Evolutionary conservation across 2,113 vertebrate genomes (phyloP).

Genomic region (Oncorhynchus kisutch): DNA sequence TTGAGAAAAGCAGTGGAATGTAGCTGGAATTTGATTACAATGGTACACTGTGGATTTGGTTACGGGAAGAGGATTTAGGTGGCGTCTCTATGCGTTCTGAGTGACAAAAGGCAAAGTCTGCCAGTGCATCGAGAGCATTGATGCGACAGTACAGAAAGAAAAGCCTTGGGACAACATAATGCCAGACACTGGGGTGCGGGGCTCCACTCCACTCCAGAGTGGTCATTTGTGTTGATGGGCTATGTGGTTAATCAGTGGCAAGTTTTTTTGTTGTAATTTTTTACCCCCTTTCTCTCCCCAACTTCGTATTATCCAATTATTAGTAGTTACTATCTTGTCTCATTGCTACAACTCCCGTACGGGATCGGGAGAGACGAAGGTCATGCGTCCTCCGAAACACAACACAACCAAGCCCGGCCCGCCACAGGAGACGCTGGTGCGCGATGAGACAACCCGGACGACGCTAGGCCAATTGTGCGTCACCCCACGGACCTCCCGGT

Average conservation of each 20-base stretch:
- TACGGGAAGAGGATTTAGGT: constrained; percentile 66
- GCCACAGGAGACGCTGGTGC: too few relatives aligned
- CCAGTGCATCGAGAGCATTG: constrained; percentile 44
- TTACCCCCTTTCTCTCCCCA: too few relatives aligned
- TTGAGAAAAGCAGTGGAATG: constrained; percentile 57
- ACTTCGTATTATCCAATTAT: too few relatives aligned
- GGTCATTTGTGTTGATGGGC: not conserved
- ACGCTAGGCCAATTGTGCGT: too few relatives aligned
- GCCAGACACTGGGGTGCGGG: constrained; percentile 34
- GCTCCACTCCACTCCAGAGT: not conserved
- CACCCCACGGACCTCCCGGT: too few relatives aligned
- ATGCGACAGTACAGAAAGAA: constrained; percentile 29
- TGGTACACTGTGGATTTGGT: constrained; percentile 57
- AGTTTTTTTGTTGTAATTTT: too few relatives aligned
- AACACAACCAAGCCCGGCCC: too few relatives aligned
- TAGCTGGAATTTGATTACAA: constrained; percentile 63
- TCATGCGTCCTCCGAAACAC: too few relatives aligned
- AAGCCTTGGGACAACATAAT: constrained; percentile 4
- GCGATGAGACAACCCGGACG: too few relatives aligned
- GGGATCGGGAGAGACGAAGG: too few relatives aligned
- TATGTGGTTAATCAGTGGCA: not conserved
- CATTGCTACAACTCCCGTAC: too few relatives aligned
- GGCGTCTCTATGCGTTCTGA: constrained; percentile 44
- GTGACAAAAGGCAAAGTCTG: constrained; percentile 57
- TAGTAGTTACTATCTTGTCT: too few relatives aligned